Percentiles rank a stretch among this genome's conserved stretches.
Evolutionary conservation across 2,113 vertebrate species (phyloP).

Genomic region (Hemiscyllium ocellatum): DNA sequence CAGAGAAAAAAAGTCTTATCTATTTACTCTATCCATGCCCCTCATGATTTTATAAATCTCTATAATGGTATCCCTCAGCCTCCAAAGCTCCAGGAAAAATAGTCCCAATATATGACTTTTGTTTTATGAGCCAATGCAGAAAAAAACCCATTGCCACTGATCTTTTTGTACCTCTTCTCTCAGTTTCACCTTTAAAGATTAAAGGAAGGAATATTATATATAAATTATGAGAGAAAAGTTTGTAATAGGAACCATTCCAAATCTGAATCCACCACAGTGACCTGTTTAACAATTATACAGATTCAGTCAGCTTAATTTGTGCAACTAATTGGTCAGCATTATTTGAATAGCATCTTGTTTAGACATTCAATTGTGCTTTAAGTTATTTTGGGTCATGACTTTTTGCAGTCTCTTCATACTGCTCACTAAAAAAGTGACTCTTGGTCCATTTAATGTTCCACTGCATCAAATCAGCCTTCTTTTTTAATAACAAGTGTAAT

Average conservation of each 20-base stretch:
- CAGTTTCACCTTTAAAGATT: background rate
- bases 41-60: no score
- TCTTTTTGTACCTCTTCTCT: background rate
- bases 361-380: background rate
- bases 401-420: background rate
- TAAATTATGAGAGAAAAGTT: background rate
- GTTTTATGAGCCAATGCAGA: background rate
- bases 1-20: no score
- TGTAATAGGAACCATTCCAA: background rate
- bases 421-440: background rate
- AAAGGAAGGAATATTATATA: background rate
- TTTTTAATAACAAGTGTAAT: conserved; percentile 19
- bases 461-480: background rate
- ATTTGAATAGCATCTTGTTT: conserved; percentile 2
- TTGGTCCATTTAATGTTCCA: background rate
- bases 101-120: background rate
- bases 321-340: background rate
- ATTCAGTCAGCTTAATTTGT: background rate
- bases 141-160: background rate
- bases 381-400: background rate
- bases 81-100: no score
- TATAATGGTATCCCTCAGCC: no score
- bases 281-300: background rate
- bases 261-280: background rate
- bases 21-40: no score